A percentile compares a stretch with the other conserved stretches of the same genome.
phyloP scores from a whole-genome alignment of 53 echinoderm and acorn worm species.

The Paelopatides confundens region DNA sequence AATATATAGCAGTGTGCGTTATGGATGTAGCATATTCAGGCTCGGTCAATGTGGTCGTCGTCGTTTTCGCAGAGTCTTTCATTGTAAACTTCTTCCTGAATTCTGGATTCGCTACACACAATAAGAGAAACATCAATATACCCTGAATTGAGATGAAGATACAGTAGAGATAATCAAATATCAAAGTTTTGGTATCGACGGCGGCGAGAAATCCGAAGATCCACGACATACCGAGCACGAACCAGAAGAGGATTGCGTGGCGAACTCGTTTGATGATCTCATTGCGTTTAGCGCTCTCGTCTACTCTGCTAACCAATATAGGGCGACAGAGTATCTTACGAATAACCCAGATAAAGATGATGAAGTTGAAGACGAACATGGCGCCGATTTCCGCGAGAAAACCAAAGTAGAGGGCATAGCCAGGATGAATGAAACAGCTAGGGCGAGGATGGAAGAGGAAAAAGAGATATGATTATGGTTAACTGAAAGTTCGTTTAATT shows the following conservation, averaged over 20 bases:
- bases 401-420: slow-evolving; percentile 63
- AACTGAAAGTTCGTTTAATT: too few relatives aligned
- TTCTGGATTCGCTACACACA: slow-evolving; percentile 44
- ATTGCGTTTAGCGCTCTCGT: not conserved
- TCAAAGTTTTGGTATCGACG: slow-evolving; percentile 27
- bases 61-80: too few relatives aligned
- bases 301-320: not conserved
- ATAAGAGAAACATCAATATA: slow-evolving; percentile 64
- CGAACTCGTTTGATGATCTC: slow-evolving; percentile 55
- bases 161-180: slow-evolving; percentile 68
- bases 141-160: slow-evolving; percentile 74
- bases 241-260: slow-evolving; percentile 55
- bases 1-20: too few relatives aligned
- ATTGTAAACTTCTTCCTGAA: not conserved
- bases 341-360: slow-evolving; percentile 64
- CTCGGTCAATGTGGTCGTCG: too few relatives aligned
- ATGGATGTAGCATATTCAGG: too few relatives aligned
- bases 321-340: slow-evolving; percentile 62
- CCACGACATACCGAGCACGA: slow-evolving; percentile 71
- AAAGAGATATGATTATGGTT: not conserved
- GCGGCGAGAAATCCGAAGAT: slow-evolving; percentile 61
- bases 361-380: slow-evolving; percentile 64
- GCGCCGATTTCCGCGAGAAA: slow-evolving; percentile 52
- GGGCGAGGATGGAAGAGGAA: not conserved
- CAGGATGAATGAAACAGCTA: slow-evolving; percentile 52